These are phyloP conservation scores for Anagyrus pseudococci DNA, from an alignment of 2,888 invertebrate genomes.

Conservation along the genomic window DNA sequence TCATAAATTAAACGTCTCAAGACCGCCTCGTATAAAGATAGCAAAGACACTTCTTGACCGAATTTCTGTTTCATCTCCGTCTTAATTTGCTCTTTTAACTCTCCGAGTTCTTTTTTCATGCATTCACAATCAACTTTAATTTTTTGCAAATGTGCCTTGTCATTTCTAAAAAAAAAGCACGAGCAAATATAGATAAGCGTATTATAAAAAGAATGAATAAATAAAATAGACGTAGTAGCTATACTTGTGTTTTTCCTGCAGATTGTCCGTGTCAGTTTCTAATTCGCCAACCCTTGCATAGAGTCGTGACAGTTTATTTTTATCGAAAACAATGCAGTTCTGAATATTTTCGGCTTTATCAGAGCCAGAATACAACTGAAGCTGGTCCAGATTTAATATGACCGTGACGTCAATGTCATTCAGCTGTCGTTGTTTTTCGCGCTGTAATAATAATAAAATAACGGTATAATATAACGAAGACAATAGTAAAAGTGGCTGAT, in stretches of 20 bases:
- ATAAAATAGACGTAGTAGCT: conserved; percentile 31
- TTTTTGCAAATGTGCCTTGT: conserved; percentile 72
- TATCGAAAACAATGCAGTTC: conserved; percentile 70
- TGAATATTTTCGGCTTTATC: conserved; percentile 61
- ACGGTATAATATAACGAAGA: too few species aligned
- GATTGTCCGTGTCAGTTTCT: conserved; percentile 70
- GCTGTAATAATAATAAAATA: conserved; percentile 64
- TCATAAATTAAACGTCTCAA: conserved; percentile 66
- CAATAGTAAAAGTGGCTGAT: too few species aligned
- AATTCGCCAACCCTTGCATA: conserved; percentile 71
- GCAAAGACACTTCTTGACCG: conserved; percentile 65
- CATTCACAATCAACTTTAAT: conserved; percentile 74
- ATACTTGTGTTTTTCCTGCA: conserved; percentile 70
- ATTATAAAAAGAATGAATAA: background rate
- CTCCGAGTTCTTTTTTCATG: conserved; percentile 69
- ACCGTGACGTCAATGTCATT: conserved; percentile 79
- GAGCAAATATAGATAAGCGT: background rate
- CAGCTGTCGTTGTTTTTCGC: conserved; percentile 76
- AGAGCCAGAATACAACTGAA: conserved; percentile 65
- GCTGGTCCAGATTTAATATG: conserved; percentile 73
- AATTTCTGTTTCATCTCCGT: conserved; percentile 67
- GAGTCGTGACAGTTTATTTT: conserved; percentile 65
- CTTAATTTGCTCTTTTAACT: conserved; percentile 65
- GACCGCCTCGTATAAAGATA: conserved; percentile 66
- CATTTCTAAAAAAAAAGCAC: conserved; percentile 64